A percentile compares a stretch with the other conserved stretches of the same genome.
Conservation (phyloP, 2,797 vertebrate species). For the Microctenopoma lineatum region DNA sequence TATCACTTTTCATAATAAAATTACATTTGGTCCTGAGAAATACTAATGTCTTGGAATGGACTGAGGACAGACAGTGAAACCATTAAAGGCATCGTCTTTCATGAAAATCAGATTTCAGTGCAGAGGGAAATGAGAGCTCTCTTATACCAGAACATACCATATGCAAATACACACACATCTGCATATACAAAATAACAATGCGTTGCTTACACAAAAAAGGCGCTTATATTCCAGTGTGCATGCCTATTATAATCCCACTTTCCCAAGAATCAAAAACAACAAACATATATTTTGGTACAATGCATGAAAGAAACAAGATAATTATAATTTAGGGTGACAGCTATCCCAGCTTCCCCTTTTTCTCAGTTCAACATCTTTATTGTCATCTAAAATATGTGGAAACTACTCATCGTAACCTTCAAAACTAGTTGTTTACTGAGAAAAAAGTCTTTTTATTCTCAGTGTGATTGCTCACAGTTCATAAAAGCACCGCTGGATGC, state of each 20-base stretch:
- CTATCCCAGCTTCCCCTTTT: not conserved
- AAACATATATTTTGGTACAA: constrained; percentile 15
- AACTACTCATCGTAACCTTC: constrained; percentile 20
- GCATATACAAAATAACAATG: not conserved
- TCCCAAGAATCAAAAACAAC: constrained; percentile 18
- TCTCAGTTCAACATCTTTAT: constrained; percentile 6
- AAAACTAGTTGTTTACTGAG: constrained; percentile 13
- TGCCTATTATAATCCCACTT: constrained; percentile 2
- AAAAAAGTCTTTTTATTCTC: constrained; percentile 5
- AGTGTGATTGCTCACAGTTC: constrained; percentile 8
- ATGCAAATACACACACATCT: not conserved
- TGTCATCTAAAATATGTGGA: constrained; percentile 7
- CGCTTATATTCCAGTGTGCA: not conserved
- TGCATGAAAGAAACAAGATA: constrained; percentile 4
- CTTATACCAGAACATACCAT: not conserved
- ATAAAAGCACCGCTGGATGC: constrained; percentile 41
- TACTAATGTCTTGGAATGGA: not conserved
- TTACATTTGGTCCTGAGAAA: not conserved
- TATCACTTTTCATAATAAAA: not conserved
- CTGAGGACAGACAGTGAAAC: not conserved
- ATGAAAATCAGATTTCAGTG: not conserved
- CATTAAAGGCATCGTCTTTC: not conserved
- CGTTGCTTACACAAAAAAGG: not conserved
- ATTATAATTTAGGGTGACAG: constrained; percentile 12
- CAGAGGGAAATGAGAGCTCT: not conserved